Percentiles rank a stretch among this genome's conserved stretches.
Conservation (phyloP, 2,888 invertebrate genomes). For the Graphium colonna region DNA sequence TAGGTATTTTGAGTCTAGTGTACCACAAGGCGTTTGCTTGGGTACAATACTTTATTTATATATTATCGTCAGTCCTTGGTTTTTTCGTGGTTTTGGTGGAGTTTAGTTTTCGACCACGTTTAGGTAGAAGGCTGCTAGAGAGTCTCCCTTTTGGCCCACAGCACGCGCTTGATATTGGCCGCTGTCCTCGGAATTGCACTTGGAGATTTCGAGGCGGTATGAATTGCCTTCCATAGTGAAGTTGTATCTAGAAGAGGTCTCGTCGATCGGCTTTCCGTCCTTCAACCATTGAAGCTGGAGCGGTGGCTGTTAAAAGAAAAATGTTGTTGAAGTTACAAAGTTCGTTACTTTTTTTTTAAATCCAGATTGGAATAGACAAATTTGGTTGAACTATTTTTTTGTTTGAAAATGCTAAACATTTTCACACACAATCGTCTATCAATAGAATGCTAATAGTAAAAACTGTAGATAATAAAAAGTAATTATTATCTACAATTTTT, state of each 20-base stretch:
- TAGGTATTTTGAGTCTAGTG: slow-evolving; percentile 30
- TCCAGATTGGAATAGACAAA: no score
- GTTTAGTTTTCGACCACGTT: slow-evolving; percentile 83
- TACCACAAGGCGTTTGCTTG: slow-evolving; percentile 48
- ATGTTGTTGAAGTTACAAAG: not conserved
- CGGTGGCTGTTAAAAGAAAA: slow-evolving; percentile 63
- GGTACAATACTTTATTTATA: slow-evolving; percentile 45
- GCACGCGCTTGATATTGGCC: slow-evolving; percentile 94
- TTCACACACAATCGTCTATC: no score
- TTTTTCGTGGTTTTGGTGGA: slow-evolving; percentile 28
- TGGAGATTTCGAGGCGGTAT: slow-evolving; percentile 88
- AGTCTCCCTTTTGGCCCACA: slow-evolving; percentile 91
- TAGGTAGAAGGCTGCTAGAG: slow-evolving; percentile 91
- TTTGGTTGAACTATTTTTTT: no score
- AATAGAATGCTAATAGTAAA: no score
- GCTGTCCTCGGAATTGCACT: slow-evolving; percentile 87
- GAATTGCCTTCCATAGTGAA: slow-evolving; percentile 91
- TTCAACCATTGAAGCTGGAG: slow-evolving; percentile 91
- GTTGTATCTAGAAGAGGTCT: slow-evolving; percentile 86
- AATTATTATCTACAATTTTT: no score
- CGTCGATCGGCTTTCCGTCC: slow-evolving; percentile 94
- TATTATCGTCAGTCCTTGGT: slow-evolving; percentile 45
- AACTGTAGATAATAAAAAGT: no score
- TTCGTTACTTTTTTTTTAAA: no score
- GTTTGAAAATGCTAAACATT: no score